Evolutionary conservation across 2,888 invertebrate species (phyloP).

Genomic region (Andricus curvator): DNA sequence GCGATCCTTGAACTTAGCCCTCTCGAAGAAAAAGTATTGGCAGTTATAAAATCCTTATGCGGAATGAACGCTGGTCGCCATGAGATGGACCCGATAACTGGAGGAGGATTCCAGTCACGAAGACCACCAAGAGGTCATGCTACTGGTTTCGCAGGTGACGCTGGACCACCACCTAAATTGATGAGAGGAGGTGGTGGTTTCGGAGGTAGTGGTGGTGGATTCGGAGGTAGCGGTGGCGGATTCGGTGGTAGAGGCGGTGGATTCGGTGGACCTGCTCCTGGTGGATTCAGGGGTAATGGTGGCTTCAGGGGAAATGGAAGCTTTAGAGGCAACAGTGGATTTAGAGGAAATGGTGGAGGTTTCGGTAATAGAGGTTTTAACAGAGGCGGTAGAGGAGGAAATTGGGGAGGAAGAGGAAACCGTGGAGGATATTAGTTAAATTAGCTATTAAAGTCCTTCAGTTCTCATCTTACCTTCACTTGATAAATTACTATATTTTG

Average conservation of each 20-base stretch:
- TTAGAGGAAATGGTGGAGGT: not conserved
- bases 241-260: constrained; percentile 43
- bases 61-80: constrained; percentile 88
- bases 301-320: not conserved
- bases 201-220: constrained; percentile 52
- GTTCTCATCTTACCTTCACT: not conserved
- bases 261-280: not conserved
- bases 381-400: not conserved
- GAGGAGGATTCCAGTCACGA: constrained; percentile 79
- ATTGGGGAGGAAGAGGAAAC: not conserved
- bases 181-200: constrained; percentile 68
- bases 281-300: not conserved
- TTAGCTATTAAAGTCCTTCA: not conserved
- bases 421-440: not conserved
- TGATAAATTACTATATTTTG: not conserved
- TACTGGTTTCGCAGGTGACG: constrained; percentile 61
- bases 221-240: constrained; percentile 47
- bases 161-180: constrained; percentile 77
- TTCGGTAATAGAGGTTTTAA: not conserved
- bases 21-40: constrained; percentile 84
- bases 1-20: constrained; percentile 84
- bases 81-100: constrained; percentile 81
- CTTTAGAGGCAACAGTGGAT: not conserved
- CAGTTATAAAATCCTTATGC: constrained; percentile 87
- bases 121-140: constrained; percentile 79